Evolutionary conservation across 2,888 invertebrate genomes (phyloP).

Genomic region (Heterodera filipjevi): DNA sequence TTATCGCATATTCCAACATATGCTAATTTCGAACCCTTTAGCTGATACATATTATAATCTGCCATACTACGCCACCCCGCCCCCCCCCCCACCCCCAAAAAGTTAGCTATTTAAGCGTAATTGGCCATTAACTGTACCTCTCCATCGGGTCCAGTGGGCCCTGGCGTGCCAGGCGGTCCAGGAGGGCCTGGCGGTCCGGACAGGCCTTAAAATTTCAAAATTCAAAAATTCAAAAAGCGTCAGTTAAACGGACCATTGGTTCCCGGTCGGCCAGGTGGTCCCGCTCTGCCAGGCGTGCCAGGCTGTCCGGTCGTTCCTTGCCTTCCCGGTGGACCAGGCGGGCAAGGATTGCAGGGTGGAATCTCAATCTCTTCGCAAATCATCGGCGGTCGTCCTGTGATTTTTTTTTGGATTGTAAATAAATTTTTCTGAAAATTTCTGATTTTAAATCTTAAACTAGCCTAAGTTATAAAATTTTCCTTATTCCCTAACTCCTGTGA

Average conservation of each 20-base stretch:
- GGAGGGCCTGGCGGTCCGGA: conserved; percentile 58
- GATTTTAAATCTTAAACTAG: no score
- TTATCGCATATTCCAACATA: no score
- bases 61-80: no score
- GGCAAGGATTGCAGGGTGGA: conserved; percentile 64
- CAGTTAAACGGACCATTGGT: conserved; percentile 4
- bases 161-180: conserved; percentile 51
- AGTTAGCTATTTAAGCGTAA: no score
- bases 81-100: no score
- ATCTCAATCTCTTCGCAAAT: conserved; percentile 64
- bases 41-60: no score
- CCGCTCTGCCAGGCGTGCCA: conserved; percentile 16
- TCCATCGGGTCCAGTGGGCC: conserved; percentile 45
- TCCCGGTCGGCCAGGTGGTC: conserved; percentile 17
- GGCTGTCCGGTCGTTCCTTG: conserved; percentile 30
- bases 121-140: conserved; percentile 14
- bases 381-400: conserved; percentile 58
- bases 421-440: not conserved
- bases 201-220: conserved; percentile 44
- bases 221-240: not conserved
- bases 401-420: not conserved
- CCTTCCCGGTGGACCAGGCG: conserved; percentile 25
- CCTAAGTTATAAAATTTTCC: no score
- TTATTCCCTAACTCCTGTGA: no score
- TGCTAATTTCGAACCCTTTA: no score